Base-by-base conservation (phyloP, 2,113 vertebrate genomes). In the Ameiurus melas region DNA sequence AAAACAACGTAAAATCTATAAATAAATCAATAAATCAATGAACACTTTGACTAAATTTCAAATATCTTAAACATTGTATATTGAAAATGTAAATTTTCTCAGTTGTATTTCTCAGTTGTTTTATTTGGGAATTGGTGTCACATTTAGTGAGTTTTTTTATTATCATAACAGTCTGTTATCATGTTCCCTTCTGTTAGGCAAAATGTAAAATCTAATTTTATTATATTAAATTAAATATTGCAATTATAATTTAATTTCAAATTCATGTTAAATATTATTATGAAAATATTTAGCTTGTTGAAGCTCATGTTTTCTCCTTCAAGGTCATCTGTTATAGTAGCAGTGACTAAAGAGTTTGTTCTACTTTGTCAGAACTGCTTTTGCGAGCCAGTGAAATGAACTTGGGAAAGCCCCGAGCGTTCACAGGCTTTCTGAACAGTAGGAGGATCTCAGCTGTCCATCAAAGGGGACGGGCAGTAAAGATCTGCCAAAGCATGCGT, bases 371-470 rank as follows among this genome's bases (percentile, higher is more conserved):
- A 8, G 51, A 55, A 80, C 51, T 55, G 14, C 77, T 80, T 33
- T 55, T 30, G 77, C 30, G 51, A 80, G 16, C 77, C 47, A 55
- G 2, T 79, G 77, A 79, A 79, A 79, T 16, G 14, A 79, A 55
- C 77, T 77, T 79, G 77, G 77, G 77, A 79, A 57, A 80, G 47
- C 77, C 77, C n/a, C 27, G 16, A 55, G 51, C 27, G 60, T 84
- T 70, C 47, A 58, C 68, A 85, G 51, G 43, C 85, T 88, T 91
- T 91, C 57, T 83, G 55, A 62, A 27, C 20, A 83, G 81, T 62
- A 62, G 57, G 81, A 36, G 81, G 57, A 36, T 51, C 58, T 51
- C 19, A n/a, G 77, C 47, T 80, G 77, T 80, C 77, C 77, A 55
- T 80, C 77, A 80, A 55, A 80, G 6, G n/a, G 16, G 77, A 30